Evolutionary conservation across 1,140 invertebrate species (phyloP), one percentile per base, ranked within the genome.

Genomic region (Musca vetustissima): DNA sequence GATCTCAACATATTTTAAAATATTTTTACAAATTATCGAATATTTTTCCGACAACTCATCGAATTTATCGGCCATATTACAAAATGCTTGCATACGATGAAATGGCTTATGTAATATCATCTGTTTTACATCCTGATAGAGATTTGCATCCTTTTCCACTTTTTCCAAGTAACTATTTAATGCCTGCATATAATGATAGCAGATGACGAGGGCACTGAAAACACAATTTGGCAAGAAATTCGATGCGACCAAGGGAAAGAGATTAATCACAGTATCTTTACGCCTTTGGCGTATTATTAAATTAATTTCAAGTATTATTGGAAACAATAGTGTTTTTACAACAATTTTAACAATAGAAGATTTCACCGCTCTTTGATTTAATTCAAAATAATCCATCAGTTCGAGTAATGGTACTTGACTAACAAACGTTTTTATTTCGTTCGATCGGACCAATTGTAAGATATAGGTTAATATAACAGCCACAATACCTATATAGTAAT

Each of bases 151-250:
- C n/a, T 76, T 67, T 2, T 72, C 59, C 6, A 76, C 72, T 15
- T 24, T 43, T 19, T 67, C 48, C 8, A 81, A 22, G 11, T 68
- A 48, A 0, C 8, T 2, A 64, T 80, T 81, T 4, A 81, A 36
- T 0, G 68, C 53, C 14, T 69, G 36, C 8, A 77, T 50, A 3
- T 77, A 72, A 25, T 69, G 65, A 48, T 72, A 72, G 1, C 69
- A 70, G 50, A 79, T 68, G 9, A 79, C 66, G 64, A 80, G 75
- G n/a, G 72, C 70, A 0, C 77, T 74, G 47, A 72, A 81, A 21
- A 73, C 75, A 48, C 76, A 74, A 69, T 79, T 80, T 17, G 80
- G 79, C 1, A 79, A 64, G 28, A 81, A 65, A 66, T 75, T 77
- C 0, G 77, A 73, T 13, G 80, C 69, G 8, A 81, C 11, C 57